phyloP scores from a whole-genome alignment of 2,888 invertebrate species.

The Ophraella communa region DNA sequence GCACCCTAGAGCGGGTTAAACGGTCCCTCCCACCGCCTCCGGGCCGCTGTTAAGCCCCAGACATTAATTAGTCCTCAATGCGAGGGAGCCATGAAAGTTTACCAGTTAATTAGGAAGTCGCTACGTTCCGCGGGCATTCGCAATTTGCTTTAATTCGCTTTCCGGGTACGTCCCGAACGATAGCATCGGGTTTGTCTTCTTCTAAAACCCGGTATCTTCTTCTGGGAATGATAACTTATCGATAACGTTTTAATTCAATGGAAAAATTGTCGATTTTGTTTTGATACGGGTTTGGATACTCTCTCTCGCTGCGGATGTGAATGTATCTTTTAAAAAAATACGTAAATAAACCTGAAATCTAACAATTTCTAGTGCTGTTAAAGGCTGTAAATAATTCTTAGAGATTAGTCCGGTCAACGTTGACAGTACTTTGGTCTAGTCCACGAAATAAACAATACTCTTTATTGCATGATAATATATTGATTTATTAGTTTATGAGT shows the following conservation, averaged over 20 bases:
- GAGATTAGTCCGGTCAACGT: no score
- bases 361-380: no score
- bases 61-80: conserved; percentile 61
- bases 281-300: background rate
- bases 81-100: conserved; percentile 61
- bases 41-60: conserved; percentile 42
- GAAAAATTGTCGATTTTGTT: conserved; percentile 2
- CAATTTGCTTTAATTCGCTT: conserved; percentile 52
- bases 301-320: no score
- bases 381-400: no score
- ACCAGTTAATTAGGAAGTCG: conserved; percentile 62
- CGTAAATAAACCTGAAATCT: no score
- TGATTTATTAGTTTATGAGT: no score
- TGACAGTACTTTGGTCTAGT: no score
- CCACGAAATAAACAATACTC: no score
- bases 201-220: background rate
- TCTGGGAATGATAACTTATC: conserved; percentile 23
- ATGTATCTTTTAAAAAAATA: no score
- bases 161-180: conserved; percentile 19
- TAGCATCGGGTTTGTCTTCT: conserved; percentile 22
- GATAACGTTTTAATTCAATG: conserved; percentile 21
- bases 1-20: conserved; percentile 44
- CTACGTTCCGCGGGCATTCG: conserved; percentile 52
- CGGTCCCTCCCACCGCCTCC: conserved; percentile 40
- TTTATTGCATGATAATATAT: no score